Evolutionary conservation across 1,140 invertebrate genomes (phyloP).

Genomic region (Reticulitermes speratus): DNA sequence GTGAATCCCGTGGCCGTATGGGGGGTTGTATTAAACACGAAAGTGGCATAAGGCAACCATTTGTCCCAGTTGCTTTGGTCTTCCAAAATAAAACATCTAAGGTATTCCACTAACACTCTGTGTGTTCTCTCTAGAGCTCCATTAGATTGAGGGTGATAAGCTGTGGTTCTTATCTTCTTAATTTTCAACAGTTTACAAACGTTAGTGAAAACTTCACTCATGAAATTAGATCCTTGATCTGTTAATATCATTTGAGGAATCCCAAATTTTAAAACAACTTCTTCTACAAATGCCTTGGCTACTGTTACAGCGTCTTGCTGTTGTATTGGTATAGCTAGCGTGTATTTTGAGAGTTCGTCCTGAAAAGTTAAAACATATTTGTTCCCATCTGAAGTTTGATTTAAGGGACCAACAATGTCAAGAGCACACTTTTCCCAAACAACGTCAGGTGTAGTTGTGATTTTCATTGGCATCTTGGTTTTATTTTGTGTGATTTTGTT

Average conservation of each 20-base stretch:
- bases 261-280: constrained; percentile 12
- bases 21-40: constrained; percentile 31
- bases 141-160: constrained; percentile 44
- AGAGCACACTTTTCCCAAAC: constrained; percentile 21
- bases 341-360: constrained; percentile 29
- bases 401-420: constrained; percentile 32
- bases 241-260: constrained; percentile 4
- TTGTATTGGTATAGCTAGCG: constrained; percentile 17
- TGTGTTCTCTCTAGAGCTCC: constrained; percentile 44
- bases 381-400: neutral
- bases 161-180: constrained; percentile 40
- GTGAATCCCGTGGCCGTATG: constrained; percentile 22
- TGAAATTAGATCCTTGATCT: constrained; percentile 26
- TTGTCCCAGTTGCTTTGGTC: constrained; percentile 42
- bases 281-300: neutral
- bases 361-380: constrained; percentile 31
- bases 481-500: constrained; percentile 22
- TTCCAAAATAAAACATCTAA: constrained; percentile 41
- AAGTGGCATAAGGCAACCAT: constrained; percentile 28
- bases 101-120: constrained; percentile 41
- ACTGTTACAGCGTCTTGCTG: constrained; percentile 22
- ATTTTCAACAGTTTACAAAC: constrained; percentile 39
- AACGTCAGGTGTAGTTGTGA: neutral
- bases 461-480: constrained; percentile 29
- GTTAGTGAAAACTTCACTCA: constrained; percentile 37